A percentile compares a stretch with the other conserved stretches of the same genome.
phyloP scores from a whole-genome alignment of 2,888 invertebrate species.

The Megaustenia siamemsis region DNA sequence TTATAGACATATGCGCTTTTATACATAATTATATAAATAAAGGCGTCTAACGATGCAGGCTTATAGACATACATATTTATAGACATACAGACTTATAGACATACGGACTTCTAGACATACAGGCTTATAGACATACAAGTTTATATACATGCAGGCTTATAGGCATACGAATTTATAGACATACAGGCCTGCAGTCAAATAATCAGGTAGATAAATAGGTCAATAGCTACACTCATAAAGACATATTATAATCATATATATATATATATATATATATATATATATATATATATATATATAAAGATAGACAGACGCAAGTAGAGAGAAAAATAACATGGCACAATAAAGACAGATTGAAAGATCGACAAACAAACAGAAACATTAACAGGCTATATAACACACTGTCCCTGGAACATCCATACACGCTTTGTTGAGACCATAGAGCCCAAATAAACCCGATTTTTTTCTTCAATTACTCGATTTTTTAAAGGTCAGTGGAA shows the following conservation, averaged over 20 bases:
- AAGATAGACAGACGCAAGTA: not conserved
- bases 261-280: constrained; percentile 1
- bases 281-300: not conserved
- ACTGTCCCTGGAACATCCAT: too few species aligned
- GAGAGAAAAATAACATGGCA: too few species aligned
- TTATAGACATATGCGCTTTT: too few species aligned
- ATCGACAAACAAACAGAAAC: not conserved
- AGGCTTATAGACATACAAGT: not conserved
- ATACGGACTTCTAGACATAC: too few species aligned
- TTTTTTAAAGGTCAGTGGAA: not conserved
- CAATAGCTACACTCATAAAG: not conserved
- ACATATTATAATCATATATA: too few species aligned
- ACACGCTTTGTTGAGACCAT: too few species aligned
- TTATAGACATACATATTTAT: not conserved
- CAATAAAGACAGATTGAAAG: not conserved
- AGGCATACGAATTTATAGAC: not conserved
- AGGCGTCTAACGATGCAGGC: not conserved
- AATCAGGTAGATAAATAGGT: not conserved
- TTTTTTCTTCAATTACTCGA: not conserved
- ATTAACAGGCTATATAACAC: too few species aligned
- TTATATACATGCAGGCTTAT: not conserved
- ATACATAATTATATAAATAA: too few species aligned
- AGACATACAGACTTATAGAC: not conserved
- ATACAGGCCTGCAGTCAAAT: not conserved
- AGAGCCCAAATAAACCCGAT: too few species aligned